Conservation (phyloP, 2,797 vertebrate species). For the Coracias cyanogaster region DNA sequence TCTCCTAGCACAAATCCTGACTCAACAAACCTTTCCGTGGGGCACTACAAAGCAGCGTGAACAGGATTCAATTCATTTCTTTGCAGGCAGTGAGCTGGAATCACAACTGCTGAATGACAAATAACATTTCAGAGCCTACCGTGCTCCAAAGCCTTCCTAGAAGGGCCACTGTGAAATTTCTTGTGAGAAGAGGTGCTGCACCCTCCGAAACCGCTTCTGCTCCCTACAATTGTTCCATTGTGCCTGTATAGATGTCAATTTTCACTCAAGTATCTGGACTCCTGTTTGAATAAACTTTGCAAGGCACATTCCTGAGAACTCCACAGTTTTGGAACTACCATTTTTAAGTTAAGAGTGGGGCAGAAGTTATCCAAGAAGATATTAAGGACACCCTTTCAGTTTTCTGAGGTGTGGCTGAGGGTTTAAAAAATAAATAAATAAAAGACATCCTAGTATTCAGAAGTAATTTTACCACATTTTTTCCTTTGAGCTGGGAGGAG, state of each 20-base stretch:
- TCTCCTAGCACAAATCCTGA: background rate
- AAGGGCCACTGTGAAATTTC: background rate
- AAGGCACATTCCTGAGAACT: background rate
- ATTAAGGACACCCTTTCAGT: background rate
- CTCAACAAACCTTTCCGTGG: background rate
- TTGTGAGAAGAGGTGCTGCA: background rate
- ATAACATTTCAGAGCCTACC: background rate
- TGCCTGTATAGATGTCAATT: background rate
- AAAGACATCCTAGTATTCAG: background rate
- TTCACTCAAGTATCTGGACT: background rate
- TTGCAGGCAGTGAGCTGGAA: background rate
- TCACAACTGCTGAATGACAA: background rate
- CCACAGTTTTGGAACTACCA: background rate
- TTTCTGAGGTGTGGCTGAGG: background rate
- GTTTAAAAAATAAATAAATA: no score
- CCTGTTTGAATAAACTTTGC: background rate
- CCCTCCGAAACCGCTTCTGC: background rate
- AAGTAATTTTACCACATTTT: background rate
- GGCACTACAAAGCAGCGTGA: background rate
- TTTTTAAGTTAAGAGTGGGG: background rate
- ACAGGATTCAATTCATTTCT: constrained; percentile 5
- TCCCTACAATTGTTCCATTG: background rate
- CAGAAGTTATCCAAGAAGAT: background rate
- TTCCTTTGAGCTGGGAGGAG: background rate
- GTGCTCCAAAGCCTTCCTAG: background rate